Conservation (phyloP, 2,113 vertebrate species). For the Chloebia gouldiae region DNA sequence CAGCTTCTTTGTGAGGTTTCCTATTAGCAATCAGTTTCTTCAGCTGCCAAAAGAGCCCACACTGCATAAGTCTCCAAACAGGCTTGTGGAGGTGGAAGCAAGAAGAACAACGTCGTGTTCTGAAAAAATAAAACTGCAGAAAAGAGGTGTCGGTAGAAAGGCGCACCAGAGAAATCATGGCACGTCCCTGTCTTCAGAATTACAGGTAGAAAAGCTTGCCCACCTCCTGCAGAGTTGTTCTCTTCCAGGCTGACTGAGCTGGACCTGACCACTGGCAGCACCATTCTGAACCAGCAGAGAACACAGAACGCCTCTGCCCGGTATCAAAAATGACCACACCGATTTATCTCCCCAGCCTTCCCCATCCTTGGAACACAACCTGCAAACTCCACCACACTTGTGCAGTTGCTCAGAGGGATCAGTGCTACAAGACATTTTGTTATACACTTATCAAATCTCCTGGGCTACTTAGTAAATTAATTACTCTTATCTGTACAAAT, state of each 20-base stretch:
- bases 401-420: background rate
- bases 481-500: background rate
- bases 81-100: background rate
- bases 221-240: background rate
- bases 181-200: background rate
- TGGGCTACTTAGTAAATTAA: background rate
- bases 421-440: background rate
- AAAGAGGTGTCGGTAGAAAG: background rate
- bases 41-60: background rate
- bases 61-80: background rate
- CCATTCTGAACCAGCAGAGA: background rate
- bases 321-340: fast-evolving
- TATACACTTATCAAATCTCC: background rate
- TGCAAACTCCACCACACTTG: background rate
- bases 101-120: background rate
- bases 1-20: background rate
- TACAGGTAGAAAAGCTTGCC: background rate
- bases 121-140: background rate
- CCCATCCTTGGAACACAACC: background rate
- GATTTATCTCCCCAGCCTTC: background rate
- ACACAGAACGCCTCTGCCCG: fast-evolving
- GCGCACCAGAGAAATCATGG: background rate
- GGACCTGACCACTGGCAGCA: background rate
- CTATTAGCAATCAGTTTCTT: background rate
- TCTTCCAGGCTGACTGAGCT: background rate